phyloP scores from a whole-genome alignment of 2,888 invertebrate genomes.

The Argynnis bischoffii region DNA sequence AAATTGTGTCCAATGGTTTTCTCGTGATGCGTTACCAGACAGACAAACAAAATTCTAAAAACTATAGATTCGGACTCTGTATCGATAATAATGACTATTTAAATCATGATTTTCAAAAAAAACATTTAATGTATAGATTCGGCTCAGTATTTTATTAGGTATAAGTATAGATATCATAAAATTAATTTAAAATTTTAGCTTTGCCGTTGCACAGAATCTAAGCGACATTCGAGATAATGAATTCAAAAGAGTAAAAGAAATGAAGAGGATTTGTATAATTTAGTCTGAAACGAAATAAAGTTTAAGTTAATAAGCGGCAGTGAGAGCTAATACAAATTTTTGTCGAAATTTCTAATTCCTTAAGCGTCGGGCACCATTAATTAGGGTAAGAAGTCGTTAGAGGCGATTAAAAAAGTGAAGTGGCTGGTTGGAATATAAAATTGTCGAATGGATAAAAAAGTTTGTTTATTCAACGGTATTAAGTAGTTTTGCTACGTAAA shows the following conservation, averaged over 20 bases:
- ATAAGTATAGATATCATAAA: not conserved
- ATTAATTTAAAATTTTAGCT: not conserved
- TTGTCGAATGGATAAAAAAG: slow-evolving; percentile 44
- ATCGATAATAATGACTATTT: too few relatives aligned
- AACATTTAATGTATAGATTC: too few relatives aligned
- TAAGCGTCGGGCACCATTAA: slow-evolving; percentile 69
- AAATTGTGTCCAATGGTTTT: too few relatives aligned
- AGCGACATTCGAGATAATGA: not conserved
- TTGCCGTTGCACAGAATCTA: not conserved
- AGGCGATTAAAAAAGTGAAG: slow-evolving; percentile 68
- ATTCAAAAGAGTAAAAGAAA: slow-evolving; percentile 16
- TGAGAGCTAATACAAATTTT: slow-evolving; percentile 53
- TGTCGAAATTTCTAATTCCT: slow-evolving; percentile 59
- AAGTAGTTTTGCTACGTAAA: too few relatives aligned
- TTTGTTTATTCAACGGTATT: slow-evolving; percentile 22
- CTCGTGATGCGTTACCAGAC: too few relatives aligned
- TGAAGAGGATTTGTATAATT: slow-evolving; percentile 23
- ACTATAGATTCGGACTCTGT: too few relatives aligned
- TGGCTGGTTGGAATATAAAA: slow-evolving; percentile 63
- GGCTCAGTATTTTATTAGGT: too few relatives aligned
- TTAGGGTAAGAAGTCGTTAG: slow-evolving; percentile 72
- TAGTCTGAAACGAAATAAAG: slow-evolving; percentile 22
- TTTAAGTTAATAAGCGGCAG: slow-evolving; percentile 30
- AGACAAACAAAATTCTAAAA: too few relatives aligned
- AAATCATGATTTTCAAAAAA: too few relatives aligned